A percentile compares a stretch with the other conserved stretches of the same genome.
Conservation (phyloP, 2,797 vertebrate genomes). For the Anguilla anguilla region DNA sequence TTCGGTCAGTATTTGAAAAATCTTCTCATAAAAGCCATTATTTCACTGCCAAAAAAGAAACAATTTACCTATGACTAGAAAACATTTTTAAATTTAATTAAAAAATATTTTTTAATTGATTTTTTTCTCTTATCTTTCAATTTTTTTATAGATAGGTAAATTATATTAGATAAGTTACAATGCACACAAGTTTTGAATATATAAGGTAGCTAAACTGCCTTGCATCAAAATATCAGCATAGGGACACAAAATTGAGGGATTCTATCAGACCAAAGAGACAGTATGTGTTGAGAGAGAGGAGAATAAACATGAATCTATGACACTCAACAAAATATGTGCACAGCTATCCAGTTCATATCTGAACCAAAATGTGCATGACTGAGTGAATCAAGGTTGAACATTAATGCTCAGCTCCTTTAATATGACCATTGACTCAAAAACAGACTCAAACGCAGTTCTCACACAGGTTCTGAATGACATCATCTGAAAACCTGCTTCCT, state of each 20-base stretch:
- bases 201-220: background rate
- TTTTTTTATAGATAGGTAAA: background rate
- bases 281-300: background rate
- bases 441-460: background rate
- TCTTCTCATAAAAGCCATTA: background rate
- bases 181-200: background rate
- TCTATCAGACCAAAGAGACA: background rate
- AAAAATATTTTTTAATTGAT: background rate
- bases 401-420: background rate
- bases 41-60: background rate
- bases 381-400: background rate
- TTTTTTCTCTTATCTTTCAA: background rate
- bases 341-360: background rate
- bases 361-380: background rate
- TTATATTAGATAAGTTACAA: background rate
- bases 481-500: slow-evolving; percentile 15
- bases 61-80: background rate
- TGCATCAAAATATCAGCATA: background rate
- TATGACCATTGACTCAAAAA: background rate
- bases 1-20: slow-evolving; percentile 26
- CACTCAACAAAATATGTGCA: background rate
- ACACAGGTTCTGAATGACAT: background rate
- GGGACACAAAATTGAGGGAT: background rate
- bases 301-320: background rate
- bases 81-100: background rate